Conservation (phyloP, 2,888 invertebrate species). For the Dendrolimus pini region DNA sequence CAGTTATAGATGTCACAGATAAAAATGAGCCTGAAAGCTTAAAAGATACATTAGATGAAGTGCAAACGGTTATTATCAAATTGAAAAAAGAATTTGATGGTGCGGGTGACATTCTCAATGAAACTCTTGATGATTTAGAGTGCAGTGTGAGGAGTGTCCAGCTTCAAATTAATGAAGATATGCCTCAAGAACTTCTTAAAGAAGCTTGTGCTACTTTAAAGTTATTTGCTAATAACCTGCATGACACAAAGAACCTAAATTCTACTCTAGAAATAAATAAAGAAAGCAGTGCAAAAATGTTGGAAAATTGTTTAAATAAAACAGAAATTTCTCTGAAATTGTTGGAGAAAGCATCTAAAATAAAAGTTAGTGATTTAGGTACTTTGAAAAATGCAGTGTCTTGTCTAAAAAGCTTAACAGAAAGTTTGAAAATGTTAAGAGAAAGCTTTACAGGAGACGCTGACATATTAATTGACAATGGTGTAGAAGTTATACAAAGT, state of each 20-base stretch:
- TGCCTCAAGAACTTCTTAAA: constrained; percentile 50
- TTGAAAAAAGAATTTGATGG: constrained; percentile 56
- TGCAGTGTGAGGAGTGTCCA: constrained; percentile 70
- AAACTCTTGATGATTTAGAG: constrained; percentile 70
- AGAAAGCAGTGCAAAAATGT: constrained; percentile 21
- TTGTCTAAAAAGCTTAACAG: constrained; percentile 34
- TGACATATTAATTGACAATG: constrained; percentile 54
- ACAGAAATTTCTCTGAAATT: constrained; percentile 47
- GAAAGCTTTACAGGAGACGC: constrained; percentile 35
- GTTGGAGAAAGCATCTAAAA: constrained; percentile 54
- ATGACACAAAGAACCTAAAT: constrained; percentile 32
- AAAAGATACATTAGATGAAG: constrained; percentile 57
- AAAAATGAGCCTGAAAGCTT: constrained; percentile 40
- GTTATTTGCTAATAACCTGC: constrained; percentile 48
- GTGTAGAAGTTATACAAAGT: constrained; percentile 50
- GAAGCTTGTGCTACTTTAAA: constrained; percentile 63
- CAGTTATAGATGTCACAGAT: constrained; percentile 32
- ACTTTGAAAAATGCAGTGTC: constrained; percentile 27
- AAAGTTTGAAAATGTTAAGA: constrained; percentile 42
- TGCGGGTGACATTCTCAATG: constrained; percentile 53
- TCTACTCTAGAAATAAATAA: constrained; percentile 17
- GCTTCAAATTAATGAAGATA: constrained; percentile 59
- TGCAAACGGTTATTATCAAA: constrained; percentile 64
- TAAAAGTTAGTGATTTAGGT: constrained; percentile 32
- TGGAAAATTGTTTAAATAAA: constrained; percentile 40